Evolutionary conservation across 2,888 invertebrate genomes (phyloP).

Genomic region (Sympetrum striolatum): DNA sequence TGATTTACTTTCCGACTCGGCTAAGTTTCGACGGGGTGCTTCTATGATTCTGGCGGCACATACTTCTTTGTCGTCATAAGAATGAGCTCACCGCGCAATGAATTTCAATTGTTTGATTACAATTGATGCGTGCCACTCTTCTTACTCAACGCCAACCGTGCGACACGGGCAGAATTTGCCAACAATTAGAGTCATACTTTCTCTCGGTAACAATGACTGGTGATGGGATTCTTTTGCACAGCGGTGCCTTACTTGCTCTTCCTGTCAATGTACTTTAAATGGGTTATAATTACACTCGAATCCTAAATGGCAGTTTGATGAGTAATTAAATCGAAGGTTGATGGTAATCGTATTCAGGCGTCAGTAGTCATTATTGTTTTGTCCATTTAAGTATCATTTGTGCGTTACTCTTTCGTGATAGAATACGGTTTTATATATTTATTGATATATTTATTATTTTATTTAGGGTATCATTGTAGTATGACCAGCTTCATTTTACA

Average conservation of each 20-base stretch:
- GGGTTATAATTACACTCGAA: too few species aligned
- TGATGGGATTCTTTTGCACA: not conserved
- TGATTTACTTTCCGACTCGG: not conserved
- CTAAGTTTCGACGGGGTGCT: not conserved
- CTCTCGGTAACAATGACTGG: slow-evolving; percentile 6
- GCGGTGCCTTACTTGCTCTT: not conserved
- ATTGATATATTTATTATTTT: too few species aligned
- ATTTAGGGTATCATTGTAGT: too few species aligned
- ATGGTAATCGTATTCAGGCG: too few species aligned
- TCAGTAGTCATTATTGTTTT: too few species aligned
- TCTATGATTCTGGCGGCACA: not conserved
- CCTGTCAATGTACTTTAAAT: too few species aligned
- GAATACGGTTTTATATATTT: too few species aligned
- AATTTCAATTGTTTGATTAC: not conserved
- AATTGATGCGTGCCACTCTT: slow-evolving; percentile 5
- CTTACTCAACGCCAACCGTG: not conserved
- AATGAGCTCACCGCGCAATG: not conserved
- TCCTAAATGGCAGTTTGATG: too few species aligned
- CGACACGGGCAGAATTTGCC: not conserved
- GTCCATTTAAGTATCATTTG: too few species aligned
- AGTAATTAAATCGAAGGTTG: too few species aligned
- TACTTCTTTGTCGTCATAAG: not conserved
- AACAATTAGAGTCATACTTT: not conserved
- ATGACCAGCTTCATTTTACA: too few species aligned
- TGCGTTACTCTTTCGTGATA: too few species aligned